These are phyloP conservation scores for Coreius guichenoti DNA, from an alignment of 2,797 vertebrate genomes.

Conservation along the genomic window DNA sequence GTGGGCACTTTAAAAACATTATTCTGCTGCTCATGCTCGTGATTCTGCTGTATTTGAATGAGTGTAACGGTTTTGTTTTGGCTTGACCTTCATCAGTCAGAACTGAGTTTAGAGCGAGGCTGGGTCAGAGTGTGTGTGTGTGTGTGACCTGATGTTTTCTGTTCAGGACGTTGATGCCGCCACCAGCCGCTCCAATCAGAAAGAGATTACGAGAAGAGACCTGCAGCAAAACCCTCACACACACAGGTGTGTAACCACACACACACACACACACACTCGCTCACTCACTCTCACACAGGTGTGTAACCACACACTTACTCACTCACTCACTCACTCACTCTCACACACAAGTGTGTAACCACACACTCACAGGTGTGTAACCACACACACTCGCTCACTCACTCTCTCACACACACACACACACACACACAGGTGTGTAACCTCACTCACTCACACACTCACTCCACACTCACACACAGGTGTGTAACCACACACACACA, in stretches of 20 bases:
- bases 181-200: slow-evolving; percentile 64
- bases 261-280: slow-evolving; percentile 1
- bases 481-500: slow-evolving; percentile 20
- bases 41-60: neutral
- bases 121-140: too few species aligned
- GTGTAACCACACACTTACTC: neutral
- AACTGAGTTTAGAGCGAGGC: neutral
- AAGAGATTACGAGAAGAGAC: slow-evolving; percentile 72
- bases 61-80: neutral
- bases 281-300: slow-evolving; percentile 1
- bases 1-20: neutral
- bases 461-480: neutral
- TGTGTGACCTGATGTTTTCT: neutral
- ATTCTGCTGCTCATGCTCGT: neutral
- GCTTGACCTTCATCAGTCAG: neutral
- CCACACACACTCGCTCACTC: too few species aligned
- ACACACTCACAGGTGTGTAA: neutral
- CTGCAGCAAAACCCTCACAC: slow-evolving; percentile 26
- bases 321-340: slow-evolving; percentile 50
- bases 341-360: neutral
- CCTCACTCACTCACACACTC: slow-evolving; percentile 45
- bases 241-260: slow-evolving; percentile 69
- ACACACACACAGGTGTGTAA: slow-evolving; percentile 21
- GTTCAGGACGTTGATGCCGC: slow-evolving; percentile 79
- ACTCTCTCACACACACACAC: neutral